These are phyloP conservation scores for Carduelis carduelis DNA, from an alignment of 2,797 vertebrate genomes.

Conservation along the genomic window DNA sequence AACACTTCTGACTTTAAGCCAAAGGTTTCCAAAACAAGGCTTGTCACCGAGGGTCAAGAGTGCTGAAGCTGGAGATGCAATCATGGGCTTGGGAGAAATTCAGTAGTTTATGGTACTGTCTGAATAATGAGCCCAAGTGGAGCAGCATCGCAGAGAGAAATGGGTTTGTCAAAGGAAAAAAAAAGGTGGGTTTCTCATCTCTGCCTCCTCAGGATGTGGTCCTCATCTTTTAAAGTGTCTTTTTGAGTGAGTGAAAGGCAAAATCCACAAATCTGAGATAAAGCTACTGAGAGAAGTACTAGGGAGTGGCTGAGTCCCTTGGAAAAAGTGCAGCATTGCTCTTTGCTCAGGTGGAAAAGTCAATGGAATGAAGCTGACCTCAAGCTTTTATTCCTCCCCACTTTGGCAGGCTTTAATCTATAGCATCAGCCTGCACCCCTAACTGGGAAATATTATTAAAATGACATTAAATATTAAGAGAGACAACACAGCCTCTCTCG, in stretches of 20 bases:
- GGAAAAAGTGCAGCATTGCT: neutral
- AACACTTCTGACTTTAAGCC: neutral
- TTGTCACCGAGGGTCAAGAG: neutral
- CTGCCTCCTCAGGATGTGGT: neutral
- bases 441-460: constrained; percentile 61
- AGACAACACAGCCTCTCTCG: constrained; percentile 45
- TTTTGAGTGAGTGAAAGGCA: neutral
- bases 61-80: neutral
- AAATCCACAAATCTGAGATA: neutral
- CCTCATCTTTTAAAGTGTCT: neutral
- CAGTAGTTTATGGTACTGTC: neutral
- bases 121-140: neutral
- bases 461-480: constrained; percentile 62
- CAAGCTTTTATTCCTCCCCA: neutral
- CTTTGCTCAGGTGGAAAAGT: neutral
- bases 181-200: neutral
- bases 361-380: neutral
- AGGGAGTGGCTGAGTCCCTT: neutral
- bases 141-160: neutral
- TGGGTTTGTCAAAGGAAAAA: neutral
- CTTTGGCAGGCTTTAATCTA: neutral
- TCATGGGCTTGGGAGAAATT: neutral
- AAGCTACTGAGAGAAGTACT: neutral
- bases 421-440: constrained; percentile 3
- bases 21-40: neutral